Evolutionary conservation across 2,888 invertebrate species (phyloP), one percentile per base, ranked within the genome.

Genomic region (Dynastes tityus): DNA sequence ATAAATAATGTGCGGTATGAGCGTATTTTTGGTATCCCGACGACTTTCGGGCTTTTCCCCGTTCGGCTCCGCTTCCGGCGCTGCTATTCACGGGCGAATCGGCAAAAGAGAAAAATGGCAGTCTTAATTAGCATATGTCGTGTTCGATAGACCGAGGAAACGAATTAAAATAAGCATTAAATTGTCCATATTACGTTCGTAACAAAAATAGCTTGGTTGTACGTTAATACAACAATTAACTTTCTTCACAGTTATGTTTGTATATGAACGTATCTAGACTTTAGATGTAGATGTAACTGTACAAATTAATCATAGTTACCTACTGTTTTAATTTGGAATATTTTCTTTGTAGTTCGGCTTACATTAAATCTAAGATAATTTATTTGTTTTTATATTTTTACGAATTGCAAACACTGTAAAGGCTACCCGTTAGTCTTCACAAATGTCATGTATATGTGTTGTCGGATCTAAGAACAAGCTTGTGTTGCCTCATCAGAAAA

Each of bases 1-100:
- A 84, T 83, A 83, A 84, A 84, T 84, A 83, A 83, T 84, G 82
- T 78, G 82, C 80, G 53, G n/a, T 16, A 55, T 16, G 53, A 13
- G 80, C 80, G 76, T 73, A 73, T 73, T 73, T 73, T 70, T 53
- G 65, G 67, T 55, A 49, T 29, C 45, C 40, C 71, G 74, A 75
- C 73, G 74, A 74, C 68, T 75, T 75, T 74, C 65, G 8, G 29
- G 53, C 63, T 74, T 65, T 74, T 40, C 67, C 51, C 73, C 9
- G 45, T 49, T 22, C 11, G 27, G 16, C 11, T 27, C 51, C 22
- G 61, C 73, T 73, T 73, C 73, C 73, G 73, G 73, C 22, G 37
- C 40, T 73, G 73, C 27, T 45, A 73, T 61, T 73, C 61, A 73
- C 45, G 61, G 40, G 27, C 40, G 11, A 61, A 73, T 73, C 61